Conservation (phyloP, 2,797 vertebrate species). For the Chromobotia macracanthus region DNA sequence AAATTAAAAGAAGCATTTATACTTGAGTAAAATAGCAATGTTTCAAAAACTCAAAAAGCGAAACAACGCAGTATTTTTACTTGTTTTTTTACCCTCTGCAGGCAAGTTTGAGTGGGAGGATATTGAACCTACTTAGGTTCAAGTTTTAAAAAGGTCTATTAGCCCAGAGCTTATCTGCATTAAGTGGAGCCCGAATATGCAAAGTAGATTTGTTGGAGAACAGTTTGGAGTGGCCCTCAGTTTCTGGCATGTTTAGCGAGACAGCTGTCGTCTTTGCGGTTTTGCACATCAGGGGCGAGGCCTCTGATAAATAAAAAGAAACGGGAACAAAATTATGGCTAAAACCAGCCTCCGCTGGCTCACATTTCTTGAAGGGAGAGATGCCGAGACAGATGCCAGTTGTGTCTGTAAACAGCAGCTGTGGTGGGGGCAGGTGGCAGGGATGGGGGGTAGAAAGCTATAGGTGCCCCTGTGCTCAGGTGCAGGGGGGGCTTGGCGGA, state of each 20-base stretch:
- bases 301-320: conserved; percentile 41
- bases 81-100: background rate
- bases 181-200: conserved; percentile 19
- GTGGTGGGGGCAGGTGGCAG: conserved; percentile 18
- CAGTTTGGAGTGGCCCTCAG: conserved; percentile 41
- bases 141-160: conserved; percentile 32
- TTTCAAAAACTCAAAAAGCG: background rate
- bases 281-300: conserved; percentile 47
- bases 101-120: background rate
- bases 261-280: conserved; percentile 60
- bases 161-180: conserved; percentile 1
- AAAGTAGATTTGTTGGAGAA: conserved; percentile 22
- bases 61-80: background rate
- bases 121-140: conserved; percentile 27
- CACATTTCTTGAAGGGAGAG: conserved; percentile 8
- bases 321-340: conserved; percentile 28
- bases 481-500: background rate
- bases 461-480: background rate
- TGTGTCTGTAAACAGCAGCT: conserved; percentile 39
- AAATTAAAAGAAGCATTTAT: background rate
- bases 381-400: conserved; percentile 29
- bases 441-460: conserved; percentile 13
- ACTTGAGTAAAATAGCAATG: no score
- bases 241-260: conserved; percentile 54
- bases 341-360: conserved; percentile 12